Evolutionary conservation across 2,797 vertebrate species (phyloP), one percentile per base, ranked within the genome.

Genomic region (Ibycter americanus): DNA sequence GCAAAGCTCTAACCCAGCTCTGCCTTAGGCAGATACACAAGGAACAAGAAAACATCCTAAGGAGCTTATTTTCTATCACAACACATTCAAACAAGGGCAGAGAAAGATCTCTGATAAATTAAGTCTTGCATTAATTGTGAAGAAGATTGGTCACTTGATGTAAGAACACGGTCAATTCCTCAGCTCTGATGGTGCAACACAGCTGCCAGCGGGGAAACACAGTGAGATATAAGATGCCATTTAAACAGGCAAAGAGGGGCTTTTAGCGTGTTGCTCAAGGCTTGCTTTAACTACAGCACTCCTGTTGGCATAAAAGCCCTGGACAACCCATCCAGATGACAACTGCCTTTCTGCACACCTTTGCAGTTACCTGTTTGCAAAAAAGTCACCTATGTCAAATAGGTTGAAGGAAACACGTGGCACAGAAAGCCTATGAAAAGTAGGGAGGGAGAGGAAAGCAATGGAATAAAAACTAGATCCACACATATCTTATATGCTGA

Each of bases 401-500:
- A 92, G 83, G 62, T 55, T 88, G 67, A 95, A 96, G 80, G 78
- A 97, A 92, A 94, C 86, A 76, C 29, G 11, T 38, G 78, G 67
- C 79, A 93, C 34, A 91, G 92, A 90, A 87, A 86, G 83, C 93
- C 91, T 80, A 68, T 20, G 83, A 96, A 62, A 93, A 87, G 92
- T 68, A 79, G 68, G 70, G 76, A 72, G 55, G 66, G 90, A 92
- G 82, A 71, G 94, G 78, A 95, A 90, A 77, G 63, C 71, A 90
- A 93, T 42, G 56, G 89, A 97, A 97, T 91, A 97, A 94, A 97
- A 94, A 38, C 61, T 94, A 91, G 89, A 96, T 55, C 78, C 66
- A 23, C 55, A 55, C 51, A 61, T 73, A 83, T 96, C 84, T 88
- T 82, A 94, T 34, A 90, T 11, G 58, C 70, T 89, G 82, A 96